Conservation (phyloP, 1,140 invertebrate genomes). For the Brachionus rotundiformis region DNA sequence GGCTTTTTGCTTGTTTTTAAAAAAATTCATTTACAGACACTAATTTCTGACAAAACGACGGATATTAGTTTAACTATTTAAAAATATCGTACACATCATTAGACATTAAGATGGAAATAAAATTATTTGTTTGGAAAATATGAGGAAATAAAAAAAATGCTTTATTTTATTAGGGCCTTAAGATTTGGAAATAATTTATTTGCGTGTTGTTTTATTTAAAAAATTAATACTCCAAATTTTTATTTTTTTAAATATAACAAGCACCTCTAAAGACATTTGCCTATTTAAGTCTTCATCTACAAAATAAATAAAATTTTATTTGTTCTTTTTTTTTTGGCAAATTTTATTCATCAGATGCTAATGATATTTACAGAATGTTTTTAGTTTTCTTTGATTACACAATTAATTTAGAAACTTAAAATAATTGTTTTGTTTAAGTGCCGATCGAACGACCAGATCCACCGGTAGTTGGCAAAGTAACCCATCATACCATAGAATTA, state of each 20-base stretch:
- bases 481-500: slow-evolving; percentile 58
- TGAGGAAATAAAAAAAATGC: background rate
- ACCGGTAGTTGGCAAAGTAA: slow-evolving; percentile 59
- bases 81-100: background rate
- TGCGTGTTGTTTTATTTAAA: slow-evolving; percentile 10
- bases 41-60: background rate
- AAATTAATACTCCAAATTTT: background rate
- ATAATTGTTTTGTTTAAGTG: background rate
- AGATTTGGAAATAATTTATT: background rate
- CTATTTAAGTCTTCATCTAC: background rate
- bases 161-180: background rate
- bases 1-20: slow-evolving; percentile 8
- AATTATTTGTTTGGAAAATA: background rate
- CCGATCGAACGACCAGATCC: slow-evolving; percentile 56
- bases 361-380: background rate
- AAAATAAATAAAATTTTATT: background rate
- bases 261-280: slow-evolving; percentile 10
- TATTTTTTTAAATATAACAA: background rate
- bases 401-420: background rate
- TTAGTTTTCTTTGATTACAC: background rate
- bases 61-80: background rate
- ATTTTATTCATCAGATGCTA: background rate
- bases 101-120: background rate
- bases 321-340: background rate
- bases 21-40: background rate